Evolutionary conservation across 1,140 invertebrate species (phyloP).

Genomic region (Zaprionus gabonicus): DNA sequence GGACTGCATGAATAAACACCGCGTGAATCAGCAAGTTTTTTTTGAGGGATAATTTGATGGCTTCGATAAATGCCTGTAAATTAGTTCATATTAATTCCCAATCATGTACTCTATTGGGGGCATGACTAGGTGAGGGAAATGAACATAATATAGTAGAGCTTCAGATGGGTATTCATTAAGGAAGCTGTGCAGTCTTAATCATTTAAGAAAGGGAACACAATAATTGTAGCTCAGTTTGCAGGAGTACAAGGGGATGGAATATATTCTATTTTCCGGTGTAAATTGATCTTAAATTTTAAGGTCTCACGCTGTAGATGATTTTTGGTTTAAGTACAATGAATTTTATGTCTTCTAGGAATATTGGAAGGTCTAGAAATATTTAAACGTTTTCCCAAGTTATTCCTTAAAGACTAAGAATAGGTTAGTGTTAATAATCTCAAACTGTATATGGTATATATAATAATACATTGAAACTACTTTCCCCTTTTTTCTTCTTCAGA

Average conservation of each 20-base stretch:
- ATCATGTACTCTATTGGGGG: not conserved
- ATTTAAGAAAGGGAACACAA: not conserved
- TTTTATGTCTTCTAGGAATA: not conserved
- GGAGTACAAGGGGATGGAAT: not conserved
- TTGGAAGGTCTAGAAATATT: no score
- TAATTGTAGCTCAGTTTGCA: no score
- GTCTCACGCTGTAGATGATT: not conserved
- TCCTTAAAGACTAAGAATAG: no score
- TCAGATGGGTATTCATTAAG: not conserved
- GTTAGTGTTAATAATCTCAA: no score
- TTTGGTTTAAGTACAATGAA: not conserved
- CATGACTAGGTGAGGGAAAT: not conserved
- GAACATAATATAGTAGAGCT: not conserved
- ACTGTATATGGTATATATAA: no score
- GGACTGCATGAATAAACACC: not conserved
- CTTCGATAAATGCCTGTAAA: conserved; percentile 15
- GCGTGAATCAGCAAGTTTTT: conserved; percentile 18
- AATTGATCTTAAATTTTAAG: not conserved
- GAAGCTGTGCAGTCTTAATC: not conserved
- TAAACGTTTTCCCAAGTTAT: no score
- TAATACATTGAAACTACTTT: no score
- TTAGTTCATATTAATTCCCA: conserved; percentile 18
- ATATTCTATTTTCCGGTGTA: not conserved
- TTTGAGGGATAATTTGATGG: not conserved
- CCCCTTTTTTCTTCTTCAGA: no score